A percentile compares a stretch with the other conserved stretches of the same genome.
These are phyloP conservation scores for Pseudotriccus pelzelni DNA, from an alignment of 2,797 vertebrate genomes.

Conservation along the genomic window DNA sequence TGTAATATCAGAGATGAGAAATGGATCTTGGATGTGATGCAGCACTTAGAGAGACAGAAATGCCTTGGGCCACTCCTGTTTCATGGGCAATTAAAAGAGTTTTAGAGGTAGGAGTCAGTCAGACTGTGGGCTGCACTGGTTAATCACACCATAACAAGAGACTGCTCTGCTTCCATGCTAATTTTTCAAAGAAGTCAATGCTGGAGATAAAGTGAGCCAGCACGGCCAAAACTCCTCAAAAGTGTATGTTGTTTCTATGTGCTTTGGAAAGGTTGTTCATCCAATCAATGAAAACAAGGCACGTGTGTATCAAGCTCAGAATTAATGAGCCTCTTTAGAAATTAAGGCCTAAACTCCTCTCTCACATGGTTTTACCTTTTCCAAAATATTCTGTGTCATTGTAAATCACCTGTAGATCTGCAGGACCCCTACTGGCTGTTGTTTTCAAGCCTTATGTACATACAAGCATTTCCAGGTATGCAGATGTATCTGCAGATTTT, in stretches of 20 bases:
- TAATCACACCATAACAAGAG: neutral
- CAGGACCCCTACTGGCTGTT: neutral
- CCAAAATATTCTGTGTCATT: accelerated
- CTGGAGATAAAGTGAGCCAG: neutral
- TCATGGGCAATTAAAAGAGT: neutral
- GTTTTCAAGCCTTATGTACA: accelerated
- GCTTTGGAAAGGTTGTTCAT: neutral
- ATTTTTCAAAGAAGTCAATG: neutral
- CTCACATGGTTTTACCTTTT: neutral
- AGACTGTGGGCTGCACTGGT: accelerated
- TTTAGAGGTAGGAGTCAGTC: neutral
- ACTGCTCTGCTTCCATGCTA: neutral
- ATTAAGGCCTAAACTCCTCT: neutral
- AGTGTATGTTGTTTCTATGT: neutral
- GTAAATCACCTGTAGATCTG: neutral
- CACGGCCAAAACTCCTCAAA: neutral
- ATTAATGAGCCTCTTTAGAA: neutral
- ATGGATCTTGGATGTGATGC: neutral
- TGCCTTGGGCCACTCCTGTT: neutral
- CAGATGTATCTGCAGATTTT: neutral
- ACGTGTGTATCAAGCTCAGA: neutral
- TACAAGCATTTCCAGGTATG: neutral
- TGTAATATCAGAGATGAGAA: neutral
- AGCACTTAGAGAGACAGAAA: neutral
- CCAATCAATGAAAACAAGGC: neutral